Evolutionary conservation across 2,113 vertebrate species (phyloP), one percentile per base, ranked within the genome.

Genomic region (Stigmatopora nigra): DNA sequence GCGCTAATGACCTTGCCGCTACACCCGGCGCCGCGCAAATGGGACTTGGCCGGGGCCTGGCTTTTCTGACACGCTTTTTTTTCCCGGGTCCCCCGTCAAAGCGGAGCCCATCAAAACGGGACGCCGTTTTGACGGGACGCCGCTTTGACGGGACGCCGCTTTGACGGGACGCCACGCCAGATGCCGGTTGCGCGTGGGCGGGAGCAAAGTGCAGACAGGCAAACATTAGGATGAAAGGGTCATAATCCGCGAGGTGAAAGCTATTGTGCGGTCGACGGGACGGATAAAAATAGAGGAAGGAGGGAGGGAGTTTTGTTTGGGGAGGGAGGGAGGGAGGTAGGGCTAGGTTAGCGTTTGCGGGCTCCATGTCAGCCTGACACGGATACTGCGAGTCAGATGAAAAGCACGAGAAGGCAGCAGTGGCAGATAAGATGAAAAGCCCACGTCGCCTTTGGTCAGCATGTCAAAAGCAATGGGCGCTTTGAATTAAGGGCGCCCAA

Each of bases 401-500:
- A 65, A 52, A 55, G 65, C 61, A 72, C 20, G 53, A 61, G 61
- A 58, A 68, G 75, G 63, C 62, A 2, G 59, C 16, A 69, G 19
- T 62, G 71, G 55, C 38, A 67, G 60, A 66, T 1, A 38, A 64
- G 65, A 78, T 65, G 49, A 72, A 31, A 73, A 70, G 61, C 52
- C 63, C 2, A 20, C 22, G 68, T 19, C 12, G 17, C 17, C 38
- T 77, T 71, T 67, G 36, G 20, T 22, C 48, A 68, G 73, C 72
- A 63, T 65, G 72, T 80, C 72, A 72, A 71, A 76, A 65, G 53
- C 41, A 72, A 69, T 47, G 61, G 20, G 41, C 44, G 52, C 74
- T 74, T 68, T 59, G 67, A 59, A 76, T 75, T 73, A 64, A 75
- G 69, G 64, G 44, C 56, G 48, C 59, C 55, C 16, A 72, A 78